Percentiles rank a stretch among this genome's conserved stretches.
These are phyloP conservation scores for Drosophila kikkawai DNA, from an alignment of 1,140 invertebrate species.

Conservation along the genomic window DNA sequence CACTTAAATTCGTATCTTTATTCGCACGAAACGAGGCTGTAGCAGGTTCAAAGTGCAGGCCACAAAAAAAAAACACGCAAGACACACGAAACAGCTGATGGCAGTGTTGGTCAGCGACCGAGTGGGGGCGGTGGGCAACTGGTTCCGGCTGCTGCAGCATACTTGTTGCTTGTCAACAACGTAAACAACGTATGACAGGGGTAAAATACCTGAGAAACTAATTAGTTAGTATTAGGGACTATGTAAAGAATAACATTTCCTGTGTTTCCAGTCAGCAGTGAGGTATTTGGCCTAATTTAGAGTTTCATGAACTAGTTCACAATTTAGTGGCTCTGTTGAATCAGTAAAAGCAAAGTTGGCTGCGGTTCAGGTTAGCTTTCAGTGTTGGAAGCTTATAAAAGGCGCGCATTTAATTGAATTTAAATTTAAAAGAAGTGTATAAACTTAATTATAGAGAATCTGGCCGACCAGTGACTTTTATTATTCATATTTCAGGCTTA, in stretches of 20 bases:
- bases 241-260: too few relatives aligned
- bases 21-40: conserved; percentile 33
- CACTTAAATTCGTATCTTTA: conserved; percentile 49
- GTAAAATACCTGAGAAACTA: fast-evolving
- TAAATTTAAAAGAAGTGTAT: neutral
- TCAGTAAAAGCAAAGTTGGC: conserved; percentile 18
- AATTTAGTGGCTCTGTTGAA: neutral
- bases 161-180: conserved; percentile 38
- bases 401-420: neutral
- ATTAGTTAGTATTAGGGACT: fast-evolving
- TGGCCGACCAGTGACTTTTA: neutral
- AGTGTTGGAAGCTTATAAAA: neutral
- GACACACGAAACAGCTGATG: conserved; percentile 57
- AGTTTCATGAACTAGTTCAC: conserved; percentile 8
- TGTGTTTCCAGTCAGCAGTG: conserved; percentile 3
- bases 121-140: conserved; percentile 1
- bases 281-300: neutral
- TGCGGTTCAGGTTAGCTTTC: neutral
- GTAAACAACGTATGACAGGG: neutral
- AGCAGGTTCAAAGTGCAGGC: conserved; percentile 73
- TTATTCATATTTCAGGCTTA: neutral
- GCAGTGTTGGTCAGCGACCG: conserved; percentile 31
- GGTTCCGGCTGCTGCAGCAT: conserved; percentile 19
- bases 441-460: too few relatives aligned
- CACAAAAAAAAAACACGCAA: conserved; percentile 21